Base-by-base conservation (phyloP, 2,113 vertebrate genomes). In the Pangasianodon hypophthalmus region DNA sequence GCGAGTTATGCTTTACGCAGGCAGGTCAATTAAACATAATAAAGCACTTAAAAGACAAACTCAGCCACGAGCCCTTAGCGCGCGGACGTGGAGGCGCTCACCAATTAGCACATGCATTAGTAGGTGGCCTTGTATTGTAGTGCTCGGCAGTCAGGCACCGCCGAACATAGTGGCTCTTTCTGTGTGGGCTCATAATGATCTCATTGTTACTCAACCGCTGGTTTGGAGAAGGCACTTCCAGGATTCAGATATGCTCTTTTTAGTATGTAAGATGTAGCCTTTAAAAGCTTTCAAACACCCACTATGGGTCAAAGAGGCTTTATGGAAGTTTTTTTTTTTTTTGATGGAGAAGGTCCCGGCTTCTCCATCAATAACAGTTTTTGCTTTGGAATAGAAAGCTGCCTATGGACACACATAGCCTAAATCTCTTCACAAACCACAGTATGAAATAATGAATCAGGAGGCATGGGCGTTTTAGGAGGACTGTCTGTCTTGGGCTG, bases 21-120 rank as follows among this genome's bases (percentile, higher is more conserved):
- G 93, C 93, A 94, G 93, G 96, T 93, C 88, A 94, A 95, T 95
- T 94, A 95, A 94, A 95, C 91, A 93, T 88, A 90, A 90, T 90
- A 93, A 94, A 96, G 93, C 91, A 95, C 92, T 92, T 93, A 93
- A 86, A 75, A 88, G 90, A 92, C 91, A 86, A 88, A 92, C 91
- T 90, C 94, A 64, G 81, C 91, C 91, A 88, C 85, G 89, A 87
- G 85, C 93, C 91, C 93, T 92, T 84, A 86, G 91, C 88, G 92
- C 92, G 88, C 91, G 93, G 93, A 75, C 90, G 4, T 48, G 75
- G 85, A 92, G 89, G 89, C 58, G 89, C 71, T 91, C 91, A 84
- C 91, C 92, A 95, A 95, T 96, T 86, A 95, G 93, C 91, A 87
- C 90, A 93, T 62, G 90, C 90, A 93, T 11, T 93, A 88, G 93